A percentile compares a stretch with the other conserved stretches of the same genome.
Conservation (phyloP, 2,113 vertebrate genomes). For the Cynoglossus semilaevis region DNA sequence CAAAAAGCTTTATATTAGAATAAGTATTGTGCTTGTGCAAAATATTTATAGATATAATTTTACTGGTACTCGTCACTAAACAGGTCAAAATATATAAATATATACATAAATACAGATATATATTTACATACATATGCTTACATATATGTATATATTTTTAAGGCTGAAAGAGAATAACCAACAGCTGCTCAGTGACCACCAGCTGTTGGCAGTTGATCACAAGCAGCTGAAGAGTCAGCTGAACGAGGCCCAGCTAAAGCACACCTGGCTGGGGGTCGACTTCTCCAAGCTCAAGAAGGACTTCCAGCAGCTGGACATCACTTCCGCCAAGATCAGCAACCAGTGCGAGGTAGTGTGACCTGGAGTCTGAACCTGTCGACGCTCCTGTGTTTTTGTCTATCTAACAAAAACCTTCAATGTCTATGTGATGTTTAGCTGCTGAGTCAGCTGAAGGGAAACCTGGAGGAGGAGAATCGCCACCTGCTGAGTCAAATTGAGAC, state of each 20-base stretch:
- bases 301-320: conserved; percentile 94
- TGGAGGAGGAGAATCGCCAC: conserved; percentile 97
- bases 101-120: no score
- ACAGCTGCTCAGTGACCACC: conserved; percentile 89
- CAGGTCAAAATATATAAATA: no score
- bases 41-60: no score
- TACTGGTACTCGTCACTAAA: no score
- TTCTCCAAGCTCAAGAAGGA: conserved; percentile 93
- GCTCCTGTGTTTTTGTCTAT: background rate
- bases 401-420: background rate
- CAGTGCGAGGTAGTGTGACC: conserved; percentile 87
- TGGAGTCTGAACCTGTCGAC: background rate
- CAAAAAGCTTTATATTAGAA: no score
- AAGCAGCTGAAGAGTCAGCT: conserved; percentile 91
- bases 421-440: conserved; percentile 78
- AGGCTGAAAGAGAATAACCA: conserved; percentile 87
- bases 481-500: conserved; percentile 96
- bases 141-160: no score
- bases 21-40: no score
- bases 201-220: conserved; percentile 88
- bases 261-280: conserved; percentile 91
- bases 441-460: conserved; percentile 94
- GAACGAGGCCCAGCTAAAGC: conserved; percentile 89
- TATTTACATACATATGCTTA: no score
- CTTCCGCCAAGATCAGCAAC: conserved; percentile 90